phyloP scores from a whole-genome alignment of 2,113 vertebrate species.

The Sterrhoptilus dennistouni region DNA sequence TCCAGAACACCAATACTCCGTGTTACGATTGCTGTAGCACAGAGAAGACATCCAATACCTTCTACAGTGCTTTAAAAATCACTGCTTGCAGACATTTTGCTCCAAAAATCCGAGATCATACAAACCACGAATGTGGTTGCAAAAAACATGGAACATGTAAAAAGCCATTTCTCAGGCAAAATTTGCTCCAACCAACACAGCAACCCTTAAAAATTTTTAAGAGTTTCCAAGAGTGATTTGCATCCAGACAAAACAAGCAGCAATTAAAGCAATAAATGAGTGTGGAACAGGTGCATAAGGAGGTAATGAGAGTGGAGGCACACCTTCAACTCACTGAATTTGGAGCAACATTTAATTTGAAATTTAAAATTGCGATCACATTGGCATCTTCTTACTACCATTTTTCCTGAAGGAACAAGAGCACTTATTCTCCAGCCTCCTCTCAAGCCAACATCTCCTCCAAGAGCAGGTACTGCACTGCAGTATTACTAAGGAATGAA shows the following conservation, averaged over 20 bases:
- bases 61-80: not conserved
- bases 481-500: not conserved
- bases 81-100: not conserved
- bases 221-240: not conserved
- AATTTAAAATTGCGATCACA: not conserved
- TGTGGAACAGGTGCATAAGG: fast-evolving
- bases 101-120: not conserved
- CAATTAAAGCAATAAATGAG: not conserved
- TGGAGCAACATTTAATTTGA: not conserved
- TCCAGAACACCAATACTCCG: not conserved
- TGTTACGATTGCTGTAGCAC: fast-evolving
- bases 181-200: not conserved
- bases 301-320: not conserved
- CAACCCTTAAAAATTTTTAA: not conserved
- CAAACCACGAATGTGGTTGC: fast-evolving
- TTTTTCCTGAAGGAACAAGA: not conserved
- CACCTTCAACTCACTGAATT: not conserved
- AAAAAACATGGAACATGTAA: fast-evolving
- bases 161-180: not conserved
- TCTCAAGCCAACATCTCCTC: not conserved
- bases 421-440: not conserved
- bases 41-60: not conserved
- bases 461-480: not conserved
- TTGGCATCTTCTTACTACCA: not conserved
- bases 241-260: not conserved